Conservation (phyloP, 1,140 invertebrate species). For the Caenorhabditis tropicalis region DNA sequence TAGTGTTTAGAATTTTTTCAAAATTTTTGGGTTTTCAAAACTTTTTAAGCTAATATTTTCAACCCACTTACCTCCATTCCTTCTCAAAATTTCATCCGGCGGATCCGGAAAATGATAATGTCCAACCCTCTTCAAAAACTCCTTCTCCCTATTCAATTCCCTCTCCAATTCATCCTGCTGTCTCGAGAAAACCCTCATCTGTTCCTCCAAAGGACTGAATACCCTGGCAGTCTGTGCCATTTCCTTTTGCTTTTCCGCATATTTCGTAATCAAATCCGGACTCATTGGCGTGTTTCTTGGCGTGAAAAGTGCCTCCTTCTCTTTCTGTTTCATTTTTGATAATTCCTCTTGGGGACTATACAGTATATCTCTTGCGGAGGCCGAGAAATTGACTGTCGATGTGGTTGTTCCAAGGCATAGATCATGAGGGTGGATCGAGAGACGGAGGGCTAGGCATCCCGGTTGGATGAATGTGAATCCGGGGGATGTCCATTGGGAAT, state of each 20-base stretch:
- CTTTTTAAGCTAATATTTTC: too few relatives aligned
- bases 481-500: conserved; percentile 32
- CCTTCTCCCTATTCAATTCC: background rate
- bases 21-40: too few relatives aligned
- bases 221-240: background rate
- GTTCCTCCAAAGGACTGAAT: background rate
- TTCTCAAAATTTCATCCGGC: background rate
- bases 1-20: too few relatives aligned
- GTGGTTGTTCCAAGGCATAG: conserved; percentile 7
- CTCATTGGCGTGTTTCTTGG: background rate
- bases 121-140: conserved; percentile 5
- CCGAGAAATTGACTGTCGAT: background rate
- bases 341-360: conserved; percentile 6
- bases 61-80: background rate
- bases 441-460: conserved; percentile 8
- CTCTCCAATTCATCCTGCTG: background rate
- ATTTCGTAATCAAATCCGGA: conserved; percentile 19
- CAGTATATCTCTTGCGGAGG: conserved; percentile 1
- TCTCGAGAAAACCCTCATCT: background rate
- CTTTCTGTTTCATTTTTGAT: background rate
- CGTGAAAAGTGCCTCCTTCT: background rate
- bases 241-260: background rate
- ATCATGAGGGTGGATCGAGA: conserved; percentile 7
- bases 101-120: background rate
- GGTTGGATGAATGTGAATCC: conserved; percentile 35